phyloP scores from a whole-genome alignment of 2,113 vertebrate species.

The Oryzias celebensis region DNA sequence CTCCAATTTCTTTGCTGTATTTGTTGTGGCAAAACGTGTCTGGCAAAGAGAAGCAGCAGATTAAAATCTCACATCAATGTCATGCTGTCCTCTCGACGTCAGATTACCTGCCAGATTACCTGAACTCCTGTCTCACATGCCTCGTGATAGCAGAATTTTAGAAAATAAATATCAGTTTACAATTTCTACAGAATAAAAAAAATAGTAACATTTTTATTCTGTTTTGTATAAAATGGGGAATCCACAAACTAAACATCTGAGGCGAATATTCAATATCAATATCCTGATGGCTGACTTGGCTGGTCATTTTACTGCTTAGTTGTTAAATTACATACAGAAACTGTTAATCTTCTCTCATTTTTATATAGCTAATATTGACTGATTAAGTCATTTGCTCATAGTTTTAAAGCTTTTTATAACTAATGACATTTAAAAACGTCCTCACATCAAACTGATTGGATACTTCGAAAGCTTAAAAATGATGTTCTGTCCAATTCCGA shows the following conservation, averaged over 20 bases:
- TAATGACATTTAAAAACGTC: neutral
- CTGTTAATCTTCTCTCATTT: no score
- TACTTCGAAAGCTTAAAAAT: no score
- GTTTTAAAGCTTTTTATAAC: neutral
- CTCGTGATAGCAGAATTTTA: conserved; percentile 27
- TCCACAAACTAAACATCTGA: no score
- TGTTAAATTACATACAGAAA: no score
- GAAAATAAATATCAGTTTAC: conserved; percentile 14
- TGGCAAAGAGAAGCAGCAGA: conserved; percentile 56
- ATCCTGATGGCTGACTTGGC: no score
- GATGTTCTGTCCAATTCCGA: neutral
- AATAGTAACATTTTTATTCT: neutral
- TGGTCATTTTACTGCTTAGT: no score
- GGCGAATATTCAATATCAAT: no score
- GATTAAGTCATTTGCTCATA: neutral
- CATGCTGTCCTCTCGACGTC: conserved; percentile 48
- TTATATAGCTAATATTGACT: neutral
- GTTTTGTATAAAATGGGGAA: no score
- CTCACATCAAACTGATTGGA: neutral
- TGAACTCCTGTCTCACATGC: conserved; percentile 47
- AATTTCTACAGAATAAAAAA: conserved; percentile 1
- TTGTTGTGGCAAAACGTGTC: conserved; percentile 58
- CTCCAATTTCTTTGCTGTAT: conserved; percentile 27
- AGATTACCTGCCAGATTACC: conserved; percentile 50
- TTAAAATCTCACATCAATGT: conserved; percentile 72